These are phyloP conservation scores for Gorsachius magnificus DNA, from an alignment of 2,797 vertebrate genomes.

Conservation along the genomic window DNA sequence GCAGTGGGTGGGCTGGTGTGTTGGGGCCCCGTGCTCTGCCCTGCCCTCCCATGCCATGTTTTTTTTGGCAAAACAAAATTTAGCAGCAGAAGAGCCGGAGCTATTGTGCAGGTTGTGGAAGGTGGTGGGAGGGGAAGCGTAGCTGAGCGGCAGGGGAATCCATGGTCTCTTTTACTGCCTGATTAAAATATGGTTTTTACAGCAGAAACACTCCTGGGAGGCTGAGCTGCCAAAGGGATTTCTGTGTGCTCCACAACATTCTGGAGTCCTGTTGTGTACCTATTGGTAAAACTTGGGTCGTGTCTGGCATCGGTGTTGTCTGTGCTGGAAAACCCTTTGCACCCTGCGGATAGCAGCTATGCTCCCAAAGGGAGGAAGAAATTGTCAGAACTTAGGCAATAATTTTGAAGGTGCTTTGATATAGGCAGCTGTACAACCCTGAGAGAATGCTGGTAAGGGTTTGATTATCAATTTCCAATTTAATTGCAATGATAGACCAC, in stretches of 20 bases:
- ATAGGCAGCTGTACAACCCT: neutral
- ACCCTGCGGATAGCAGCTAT: neutral
- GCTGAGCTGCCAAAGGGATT: neutral
- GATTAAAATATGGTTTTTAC: neutral
- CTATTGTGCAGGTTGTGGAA: too few relatives aligned
- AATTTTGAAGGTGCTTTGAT: neutral
- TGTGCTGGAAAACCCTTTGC: neutral
- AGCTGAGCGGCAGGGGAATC: neutral
- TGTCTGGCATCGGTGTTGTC: neutral
- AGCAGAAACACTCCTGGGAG: neutral
- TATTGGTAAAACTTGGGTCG: rapidly evolving
- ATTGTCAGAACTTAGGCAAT: neutral
- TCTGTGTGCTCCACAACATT: neutral
- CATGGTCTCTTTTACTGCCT: neutral
- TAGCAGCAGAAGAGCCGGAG: neutral
- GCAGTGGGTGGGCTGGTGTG: too few relatives aligned
- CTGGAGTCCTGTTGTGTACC: too few relatives aligned
- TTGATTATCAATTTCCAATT: neutral
- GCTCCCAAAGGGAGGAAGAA: neutral
- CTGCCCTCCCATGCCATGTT: too few relatives aligned
- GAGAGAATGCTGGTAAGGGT: too few relatives aligned
- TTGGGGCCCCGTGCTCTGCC: too few relatives aligned
- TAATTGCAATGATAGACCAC: too few relatives aligned
- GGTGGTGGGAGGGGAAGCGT: neutral
- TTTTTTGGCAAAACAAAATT: neutral